A percentile compares a stretch with the other conserved stretches of the same genome.
Conservation (phyloP, 2,888 invertebrate genomes). For the Fabriciana adippe region DNA sequence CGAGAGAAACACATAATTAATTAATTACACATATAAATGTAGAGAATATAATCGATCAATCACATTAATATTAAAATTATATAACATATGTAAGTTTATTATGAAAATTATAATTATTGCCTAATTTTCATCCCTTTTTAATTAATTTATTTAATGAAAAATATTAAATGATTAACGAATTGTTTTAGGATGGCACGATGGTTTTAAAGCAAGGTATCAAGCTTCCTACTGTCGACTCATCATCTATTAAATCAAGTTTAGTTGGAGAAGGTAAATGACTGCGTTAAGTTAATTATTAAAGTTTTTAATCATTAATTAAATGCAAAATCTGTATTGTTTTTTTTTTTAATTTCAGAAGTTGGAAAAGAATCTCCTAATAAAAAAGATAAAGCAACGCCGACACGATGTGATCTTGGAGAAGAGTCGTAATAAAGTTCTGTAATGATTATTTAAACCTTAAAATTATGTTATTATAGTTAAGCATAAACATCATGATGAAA, state of each 20-base stretch:
- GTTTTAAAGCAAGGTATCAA: slow-evolving; percentile 76
- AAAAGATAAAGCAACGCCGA: slow-evolving; percentile 52
- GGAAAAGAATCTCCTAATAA: slow-evolving; percentile 57
- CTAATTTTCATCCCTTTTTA: too few species aligned
- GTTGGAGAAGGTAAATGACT: slow-evolving; percentile 53
- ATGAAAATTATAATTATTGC: too few species aligned
- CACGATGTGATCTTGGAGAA: slow-evolving; percentile 58
- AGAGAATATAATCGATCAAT: too few species aligned
- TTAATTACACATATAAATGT: too few species aligned
- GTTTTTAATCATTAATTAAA: neutral
- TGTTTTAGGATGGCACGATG: slow-evolving; percentile 74
- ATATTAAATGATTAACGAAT: neutral
- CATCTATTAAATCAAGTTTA: slow-evolving; percentile 53
- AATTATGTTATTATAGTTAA: slow-evolving; percentile 1
- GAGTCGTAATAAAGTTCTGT: slow-evolving; percentile 42
- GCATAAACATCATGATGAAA: slow-evolving; percentile 12
- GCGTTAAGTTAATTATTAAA: neutral
- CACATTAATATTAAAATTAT: neutral
- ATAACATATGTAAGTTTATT: too few species aligned
- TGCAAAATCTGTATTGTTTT: neutral
- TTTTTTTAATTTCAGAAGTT: slow-evolving; percentile 35
- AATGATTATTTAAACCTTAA: slow-evolving; percentile 5
- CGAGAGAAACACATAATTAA: too few species aligned
- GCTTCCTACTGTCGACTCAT: slow-evolving; percentile 58
- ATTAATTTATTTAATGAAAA: neutral